Evolutionary conservation across 2,797 vertebrate genomes (phyloP), one percentile per base, ranked within the genome.

Genomic region (Simalia tracyae): DNA sequence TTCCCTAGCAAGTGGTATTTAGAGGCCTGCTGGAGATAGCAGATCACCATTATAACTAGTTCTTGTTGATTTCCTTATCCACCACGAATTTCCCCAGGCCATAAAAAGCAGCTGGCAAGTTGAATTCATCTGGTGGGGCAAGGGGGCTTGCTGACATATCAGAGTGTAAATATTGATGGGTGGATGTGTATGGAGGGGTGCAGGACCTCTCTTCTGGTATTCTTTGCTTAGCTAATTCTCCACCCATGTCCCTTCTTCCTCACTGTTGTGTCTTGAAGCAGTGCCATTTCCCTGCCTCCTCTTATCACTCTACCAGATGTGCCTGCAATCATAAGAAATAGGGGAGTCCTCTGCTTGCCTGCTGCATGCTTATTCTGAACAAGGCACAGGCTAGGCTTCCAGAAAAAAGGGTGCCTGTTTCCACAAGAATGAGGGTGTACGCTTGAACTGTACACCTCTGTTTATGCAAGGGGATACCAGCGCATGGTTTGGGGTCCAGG

Each of bases 51-150:
- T 56, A 2, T 61, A 57, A 66, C 31, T 46, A 17, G 4, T 42
- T 81, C 66, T 59, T 19, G 60, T 50, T 17, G 7, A 60, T 36
- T 6, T n/a, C 68, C 64, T 85, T 86, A 64, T 56, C 46, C 59
- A 9, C 19, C 42, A 64, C 15, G 4, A 66, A 42, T 66, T 89
- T 59, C 61, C 50, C 36, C 54, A 31, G 56, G n/a, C 31, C n/a
- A 63, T 90, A 81, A 61, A 85, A n/a, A 76, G 86, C 76, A 89
- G 64, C n/a, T 86, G 86, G 36, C 15, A 85, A 88, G 36, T 68
- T 68, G 76, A 26, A n/a, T 86, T 24, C n/a, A 5, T 86, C 57
- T 86, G 91, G 28, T 42, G 10, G 22, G 46, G 3, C 46, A 26
- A 28, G 12, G 28, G 5, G n/a, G 2, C 7, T 86, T 46, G 14